These are phyloP conservation scores for Phthorimaea operculella DNA, from an alignment of 1,140 invertebrate species.

Conservation along the genomic window DNA sequence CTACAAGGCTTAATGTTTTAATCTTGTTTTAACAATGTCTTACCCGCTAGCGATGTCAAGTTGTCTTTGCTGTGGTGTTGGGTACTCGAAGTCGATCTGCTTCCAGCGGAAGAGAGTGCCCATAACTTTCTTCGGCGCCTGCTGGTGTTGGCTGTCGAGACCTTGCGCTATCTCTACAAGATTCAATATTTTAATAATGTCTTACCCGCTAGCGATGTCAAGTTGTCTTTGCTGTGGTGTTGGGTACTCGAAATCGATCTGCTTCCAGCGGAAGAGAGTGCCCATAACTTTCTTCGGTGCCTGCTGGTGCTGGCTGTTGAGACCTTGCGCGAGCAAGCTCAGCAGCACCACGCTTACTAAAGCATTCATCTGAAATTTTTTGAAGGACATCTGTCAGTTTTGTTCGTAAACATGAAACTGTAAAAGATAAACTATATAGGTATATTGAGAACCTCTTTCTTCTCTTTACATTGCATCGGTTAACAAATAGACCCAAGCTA, in stretches of 20 bases:
- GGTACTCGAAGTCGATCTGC: conserved; percentile 55
- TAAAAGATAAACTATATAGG: no score
- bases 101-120: conserved; percentile 58
- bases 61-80: conserved; percentile 28
- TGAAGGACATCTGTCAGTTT: no score
- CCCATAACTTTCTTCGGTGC: not conserved
- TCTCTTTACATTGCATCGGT: no score
- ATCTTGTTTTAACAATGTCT: conserved; percentile 13
- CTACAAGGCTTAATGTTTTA: no score
- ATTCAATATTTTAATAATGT: conserved; percentile 9
- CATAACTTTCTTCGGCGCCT: not conserved
- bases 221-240: conserved; percentile 27
- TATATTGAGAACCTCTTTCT: no score
- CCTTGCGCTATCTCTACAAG: no score
- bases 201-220: conserved; percentile 42
- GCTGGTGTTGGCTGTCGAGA: no score
- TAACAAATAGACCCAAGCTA: no score
- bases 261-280: conserved; percentile 60
- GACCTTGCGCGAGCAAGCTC: not conserved
- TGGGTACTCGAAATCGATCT: conserved; percentile 55
- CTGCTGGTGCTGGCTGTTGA: not conserved
- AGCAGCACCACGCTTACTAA: not conserved
- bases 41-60: conserved; percentile 41
- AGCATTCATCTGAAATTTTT: not conserved
- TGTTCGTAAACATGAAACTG: no score